These are phyloP conservation scores for Rachycentron canadum DNA, from an alignment of 2,797 vertebrate species.

Conservation along the genomic window DNA sequence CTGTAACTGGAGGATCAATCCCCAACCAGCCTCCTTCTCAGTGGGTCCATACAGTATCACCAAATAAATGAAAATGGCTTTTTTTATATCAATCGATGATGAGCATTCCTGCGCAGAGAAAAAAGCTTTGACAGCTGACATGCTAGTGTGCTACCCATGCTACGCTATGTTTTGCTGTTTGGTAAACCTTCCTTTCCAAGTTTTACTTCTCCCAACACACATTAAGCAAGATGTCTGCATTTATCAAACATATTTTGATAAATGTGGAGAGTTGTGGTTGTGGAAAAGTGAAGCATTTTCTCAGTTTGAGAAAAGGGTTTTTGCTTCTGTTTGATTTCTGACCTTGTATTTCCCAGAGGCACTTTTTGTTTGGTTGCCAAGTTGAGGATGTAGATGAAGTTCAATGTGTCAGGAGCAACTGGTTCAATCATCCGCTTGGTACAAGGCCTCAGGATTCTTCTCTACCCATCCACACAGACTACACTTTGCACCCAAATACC, in stretches of 20 bases:
- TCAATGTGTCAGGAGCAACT: background rate
- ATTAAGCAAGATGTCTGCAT: background rate
- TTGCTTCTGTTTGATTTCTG: background rate
- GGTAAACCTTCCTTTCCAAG: background rate
- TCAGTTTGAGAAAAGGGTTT: background rate
- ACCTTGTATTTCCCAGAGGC: constrained; percentile 46
- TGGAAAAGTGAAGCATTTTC: constrained; percentile 1
- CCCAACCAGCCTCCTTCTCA: background rate
- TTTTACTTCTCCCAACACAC: background rate
- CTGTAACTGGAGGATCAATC: background rate
- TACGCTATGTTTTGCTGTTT: background rate
- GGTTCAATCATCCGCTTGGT: constrained; percentile 1
- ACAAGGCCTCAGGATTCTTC: background rate
- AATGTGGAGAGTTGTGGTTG: background rate
- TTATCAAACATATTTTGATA: background rate
- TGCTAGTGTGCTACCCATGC: constrained; percentile 21
- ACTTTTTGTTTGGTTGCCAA: constrained; percentile 46
- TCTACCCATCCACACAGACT: background rate
- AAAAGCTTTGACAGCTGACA: constrained; percentile 27
- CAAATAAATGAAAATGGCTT: constrained; percentile 22
- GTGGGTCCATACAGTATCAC: constrained; percentile 10
- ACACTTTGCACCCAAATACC: background rate
- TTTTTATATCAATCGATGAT: constrained; percentile 4
- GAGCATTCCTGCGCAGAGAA: constrained; percentile 24
- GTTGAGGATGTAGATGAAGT: constrained; percentile 18